Base-by-base conservation (phyloP, 2,797 vertebrate species). In the Tokudaia muenninki region DNA sequence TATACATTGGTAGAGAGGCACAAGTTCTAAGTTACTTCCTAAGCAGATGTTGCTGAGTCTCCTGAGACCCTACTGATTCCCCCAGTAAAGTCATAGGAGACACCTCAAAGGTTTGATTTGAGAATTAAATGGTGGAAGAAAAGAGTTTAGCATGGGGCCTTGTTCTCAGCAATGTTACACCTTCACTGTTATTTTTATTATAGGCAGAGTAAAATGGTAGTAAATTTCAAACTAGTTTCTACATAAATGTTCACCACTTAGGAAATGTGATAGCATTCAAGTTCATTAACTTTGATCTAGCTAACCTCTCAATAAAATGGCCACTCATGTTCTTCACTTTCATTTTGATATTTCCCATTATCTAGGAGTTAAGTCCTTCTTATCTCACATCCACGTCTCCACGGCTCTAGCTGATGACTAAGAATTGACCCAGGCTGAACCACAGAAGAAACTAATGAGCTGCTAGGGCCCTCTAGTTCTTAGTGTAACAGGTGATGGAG, bases 251-350 rank as follows among this genome's bases (percentile, higher is more conserved):
- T 96, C 91, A 92, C 86, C 94, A 94, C 88, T 96, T 97, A 91
- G 89, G 94, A 92, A 97, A 94, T 91, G 75, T 89, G 94, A 94
- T 67, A 96, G 82, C 84, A 94, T 97, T 97, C 70, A 95, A 92
- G 44, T 96, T 97, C 92, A 95, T 97, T 96, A 97, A 95, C 89
- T 97, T 96, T 94, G 72, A 96, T 90, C 78, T 97, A 93, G 88
- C 65, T 90, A 79, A 94, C 89, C 59, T 87, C 65, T 84, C 82
- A 50, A 87, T 91, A 92, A 96, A 97, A 84, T 75, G 87, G 89
- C 41, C 89, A 84, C 22, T 92, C n/a, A 44, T 41, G 50, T 91
- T 70, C 44, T 47, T 94, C 87, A 94, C 61, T 75, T 97, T 97
- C 78, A 92, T 92, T 94, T 95, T 83, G 41, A 67, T 92, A 89